phyloP scores from a whole-genome alignment of 2,888 invertebrate genomes.

The Chrysopilus asiliformis region DNA sequence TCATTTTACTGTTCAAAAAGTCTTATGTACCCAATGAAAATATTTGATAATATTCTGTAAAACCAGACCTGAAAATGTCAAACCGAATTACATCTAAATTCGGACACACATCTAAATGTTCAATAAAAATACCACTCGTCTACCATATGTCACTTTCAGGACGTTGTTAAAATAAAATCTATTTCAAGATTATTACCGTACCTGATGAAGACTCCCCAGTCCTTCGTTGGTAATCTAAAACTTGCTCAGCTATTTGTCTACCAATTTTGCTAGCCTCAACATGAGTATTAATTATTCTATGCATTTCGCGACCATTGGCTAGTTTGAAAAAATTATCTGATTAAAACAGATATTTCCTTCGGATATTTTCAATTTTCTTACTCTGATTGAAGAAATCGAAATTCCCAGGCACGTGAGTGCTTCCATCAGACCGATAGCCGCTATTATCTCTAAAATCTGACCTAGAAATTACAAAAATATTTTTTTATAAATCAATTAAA shows the following conservation, averaged over 20 bases:
- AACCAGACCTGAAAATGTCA: too few species aligned
- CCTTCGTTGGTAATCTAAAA: constrained; percentile 45
- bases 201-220: constrained; percentile 39
- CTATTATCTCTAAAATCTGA: constrained; percentile 39
- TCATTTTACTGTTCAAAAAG: too few species aligned
- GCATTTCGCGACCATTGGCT: constrained; percentile 50
- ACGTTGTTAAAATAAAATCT: too few species aligned
- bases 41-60: too few species aligned
- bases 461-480: constrained; percentile 2
- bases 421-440: constrained; percentile 34
- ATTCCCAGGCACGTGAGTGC: constrained; percentile 26
- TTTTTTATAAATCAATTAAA: neutral
- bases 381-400: constrained; percentile 44
- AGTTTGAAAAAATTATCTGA: constrained; percentile 12
- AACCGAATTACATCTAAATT: too few species aligned
- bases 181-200: too few species aligned
- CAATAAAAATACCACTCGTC: too few species aligned
- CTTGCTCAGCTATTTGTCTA: constrained; percentile 69
- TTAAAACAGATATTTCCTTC: neutral
- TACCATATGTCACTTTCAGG: too few species aligned
- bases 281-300: constrained; percentile 57
- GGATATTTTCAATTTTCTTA: constrained; percentile 23
- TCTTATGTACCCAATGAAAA: too few species aligned
- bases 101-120: too few species aligned
- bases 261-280: constrained; percentile 77